Evolutionary conservation across 92 coral and sea anemone genomes (phyloP).

Genomic region (Zoanthus sansibaricus): DNA sequence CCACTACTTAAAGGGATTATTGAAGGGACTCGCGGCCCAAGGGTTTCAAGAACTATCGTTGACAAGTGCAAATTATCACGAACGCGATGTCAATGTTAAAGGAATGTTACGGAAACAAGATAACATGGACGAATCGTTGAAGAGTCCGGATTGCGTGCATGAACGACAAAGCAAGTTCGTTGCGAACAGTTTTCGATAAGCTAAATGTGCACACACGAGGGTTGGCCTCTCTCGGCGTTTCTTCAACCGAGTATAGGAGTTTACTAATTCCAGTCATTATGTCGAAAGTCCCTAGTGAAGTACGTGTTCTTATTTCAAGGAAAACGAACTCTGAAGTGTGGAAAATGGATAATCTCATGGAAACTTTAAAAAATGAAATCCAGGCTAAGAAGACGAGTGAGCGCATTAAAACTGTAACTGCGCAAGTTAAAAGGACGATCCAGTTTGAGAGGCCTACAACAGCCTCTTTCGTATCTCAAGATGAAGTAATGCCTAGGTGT

Average conservation of each 20-base stretch:
- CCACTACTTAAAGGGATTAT: slow-evolving; percentile 6
- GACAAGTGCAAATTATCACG: not conserved
- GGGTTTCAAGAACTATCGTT: not conserved
- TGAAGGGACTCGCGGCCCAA: slow-evolving; percentile 1
- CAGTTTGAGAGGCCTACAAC: slow-evolving; percentile 31
- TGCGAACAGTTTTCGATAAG: slow-evolving; percentile 51
- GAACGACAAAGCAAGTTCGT: slow-evolving; percentile 33
- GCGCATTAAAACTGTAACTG: not conserved
- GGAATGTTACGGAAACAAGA: not conserved
- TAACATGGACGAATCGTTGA: slow-evolving; percentile 65
- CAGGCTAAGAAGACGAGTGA: slow-evolving; percentile 68
- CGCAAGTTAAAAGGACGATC: slow-evolving; percentile 4
- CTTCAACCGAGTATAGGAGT: slow-evolving; percentile 42
- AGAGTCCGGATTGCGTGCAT: slow-evolving; percentile 21
- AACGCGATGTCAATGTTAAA: not conserved
- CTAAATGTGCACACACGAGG: slow-evolving; percentile 63
- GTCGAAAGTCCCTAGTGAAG: slow-evolving; percentile 50
- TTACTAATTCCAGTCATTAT: not conserved
- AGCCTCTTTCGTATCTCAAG: not conserved
- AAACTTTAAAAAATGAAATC: slow-evolving; percentile 48
- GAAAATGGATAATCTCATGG: slow-evolving; percentile 62
- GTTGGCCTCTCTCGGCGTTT: slow-evolving; percentile 45
- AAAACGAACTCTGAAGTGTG: slow-evolving; percentile 40
- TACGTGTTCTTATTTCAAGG: slow-evolving; percentile 54
- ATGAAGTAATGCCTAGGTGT: not conserved